Base-by-base conservation (phyloP, 2,113 vertebrate genomes). In the Anarrhichthys ocellatus region DNA sequence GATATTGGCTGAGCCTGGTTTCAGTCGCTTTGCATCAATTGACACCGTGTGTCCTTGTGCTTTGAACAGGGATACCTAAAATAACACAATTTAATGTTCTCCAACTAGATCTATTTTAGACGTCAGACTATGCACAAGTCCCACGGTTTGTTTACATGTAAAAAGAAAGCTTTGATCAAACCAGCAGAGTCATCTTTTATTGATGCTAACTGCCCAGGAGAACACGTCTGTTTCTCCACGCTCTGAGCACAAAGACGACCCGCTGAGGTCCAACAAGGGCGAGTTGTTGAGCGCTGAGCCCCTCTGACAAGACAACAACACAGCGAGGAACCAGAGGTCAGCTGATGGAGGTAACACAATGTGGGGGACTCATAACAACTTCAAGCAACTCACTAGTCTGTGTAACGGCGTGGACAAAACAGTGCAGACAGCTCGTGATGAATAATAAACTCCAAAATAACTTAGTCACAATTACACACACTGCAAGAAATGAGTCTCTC, bases 41-140 rank as follows among this genome's bases (percentile, higher is more conserved):
- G 64, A 80, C 81, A 75, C 52, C 5, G 14, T 61, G 68, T 79
- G 80, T 67, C 84, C 86, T 91, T 90, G 77, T 82, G 66, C 85
- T 79, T 78, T 83, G 84, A 74, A 89, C 82, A 69, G 29, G 11
- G 76, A 89, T 18, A 78, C 59, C 20, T 67, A 76, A 78, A 86
- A 76, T 78, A 81, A 73, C 22, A 73, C 42, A 73, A 71, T 74
- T 54, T 24, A 78, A 46, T 75, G 69, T 79, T 68, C 59, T 81
- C 58, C 61, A 3, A 48, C 84, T 84, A 76, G 42, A 50, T 88
- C 76, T 68, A 78, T 70, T 88, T 85, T 40, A 46, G 71, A 81
- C n/a, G 34, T 77, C 67, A 81, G 65, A 68, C 24, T 9, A 36
- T 24, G 42, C 42, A 40, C 4, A 48, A 14, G 46, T 27, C 18